phyloP scores from a whole-genome alignment of 2,113 vertebrate genomes.

The Pontoporia blainvillei region DNA sequence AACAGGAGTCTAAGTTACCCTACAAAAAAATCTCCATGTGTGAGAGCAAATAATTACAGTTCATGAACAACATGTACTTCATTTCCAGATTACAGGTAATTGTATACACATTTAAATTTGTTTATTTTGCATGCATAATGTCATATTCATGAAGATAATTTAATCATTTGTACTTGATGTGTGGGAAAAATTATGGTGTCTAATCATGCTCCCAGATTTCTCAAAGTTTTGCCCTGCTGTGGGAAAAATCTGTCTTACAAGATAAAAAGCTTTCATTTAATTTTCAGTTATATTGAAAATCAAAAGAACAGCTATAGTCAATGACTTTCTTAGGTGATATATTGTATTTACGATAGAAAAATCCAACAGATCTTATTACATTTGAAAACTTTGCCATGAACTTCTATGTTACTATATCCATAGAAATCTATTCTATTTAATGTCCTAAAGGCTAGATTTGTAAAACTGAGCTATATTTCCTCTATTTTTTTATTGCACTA shows the following conservation, averaged over 20 bases:
- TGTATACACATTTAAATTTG: conserved; percentile 60
- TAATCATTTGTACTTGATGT: conserved; percentile 47
- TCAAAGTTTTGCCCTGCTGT: conserved; percentile 11
- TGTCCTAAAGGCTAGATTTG: neutral
- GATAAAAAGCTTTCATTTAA: neutral
- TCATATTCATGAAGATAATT: conserved; percentile 65
- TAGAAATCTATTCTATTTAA: neutral
- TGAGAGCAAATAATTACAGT: conserved; percentile 56
- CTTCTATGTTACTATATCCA: neutral
- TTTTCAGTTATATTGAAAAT: neutral
- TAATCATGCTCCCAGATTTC: conserved; percentile 40
- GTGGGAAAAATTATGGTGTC: conserved; percentile 30
- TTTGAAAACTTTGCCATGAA: neutral
- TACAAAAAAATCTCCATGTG: conserved; percentile 23
- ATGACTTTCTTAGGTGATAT: neutral
- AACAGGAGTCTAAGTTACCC: neutral
- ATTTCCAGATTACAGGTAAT: conserved; percentile 61
- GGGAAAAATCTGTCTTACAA: neutral
- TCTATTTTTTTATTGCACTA: neutral
- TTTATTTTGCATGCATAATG: conserved; percentile 66
- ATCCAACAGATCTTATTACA: neutral
- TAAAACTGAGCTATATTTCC: neutral
- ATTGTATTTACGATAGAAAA: neutral
- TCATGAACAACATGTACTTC: conserved; percentile 32
- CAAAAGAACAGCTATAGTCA: neutral